Evolutionary conservation across 1,140 invertebrate species (phyloP).

Genomic region (Magallana angulata): DNA sequence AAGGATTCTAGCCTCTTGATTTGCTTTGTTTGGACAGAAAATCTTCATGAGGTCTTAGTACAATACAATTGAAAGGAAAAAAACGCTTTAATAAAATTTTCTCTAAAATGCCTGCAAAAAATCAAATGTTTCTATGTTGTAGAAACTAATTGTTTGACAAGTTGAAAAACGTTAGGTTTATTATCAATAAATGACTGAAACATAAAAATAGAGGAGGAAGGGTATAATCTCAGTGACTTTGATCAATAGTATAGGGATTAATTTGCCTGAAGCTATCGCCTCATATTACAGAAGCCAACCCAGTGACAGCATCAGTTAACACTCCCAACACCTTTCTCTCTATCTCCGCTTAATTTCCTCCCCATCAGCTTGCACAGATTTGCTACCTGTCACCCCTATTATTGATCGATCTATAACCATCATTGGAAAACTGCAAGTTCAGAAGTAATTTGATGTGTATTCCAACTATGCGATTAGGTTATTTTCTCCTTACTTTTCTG

Average conservation of each 20-base stretch:
- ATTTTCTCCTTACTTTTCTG: conserved; percentile 9
- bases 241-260: not conserved
- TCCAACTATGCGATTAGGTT: conserved; percentile 2
- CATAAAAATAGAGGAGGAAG: not conserved
- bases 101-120: too few relatives aligned
- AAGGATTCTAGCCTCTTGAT: not conserved
- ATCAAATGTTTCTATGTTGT: too few relatives aligned
- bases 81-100: too few relatives aligned
- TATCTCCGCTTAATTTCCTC: not conserved
- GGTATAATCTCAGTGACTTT: not conserved
- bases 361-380: not conserved
- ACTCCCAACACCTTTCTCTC: not conserved
- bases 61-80: too few relatives aligned
- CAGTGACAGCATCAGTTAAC: not conserved
- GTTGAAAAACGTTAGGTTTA: too few relatives aligned
- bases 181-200: too few relatives aligned
- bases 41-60: too few relatives aligned
- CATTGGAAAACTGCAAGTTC: not conserved
- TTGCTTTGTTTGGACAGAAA: not conserved
- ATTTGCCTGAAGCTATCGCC: not conserved
- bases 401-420: not conserved
- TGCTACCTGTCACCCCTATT: not conserved
- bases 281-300: not conserved
- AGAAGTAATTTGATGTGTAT: conserved; percentile 7
- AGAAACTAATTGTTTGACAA: too few relatives aligned